Evolutionary conservation across 2,113 vertebrate genomes (phyloP).

Genomic region (Tylochromis polylepis): DNA sequence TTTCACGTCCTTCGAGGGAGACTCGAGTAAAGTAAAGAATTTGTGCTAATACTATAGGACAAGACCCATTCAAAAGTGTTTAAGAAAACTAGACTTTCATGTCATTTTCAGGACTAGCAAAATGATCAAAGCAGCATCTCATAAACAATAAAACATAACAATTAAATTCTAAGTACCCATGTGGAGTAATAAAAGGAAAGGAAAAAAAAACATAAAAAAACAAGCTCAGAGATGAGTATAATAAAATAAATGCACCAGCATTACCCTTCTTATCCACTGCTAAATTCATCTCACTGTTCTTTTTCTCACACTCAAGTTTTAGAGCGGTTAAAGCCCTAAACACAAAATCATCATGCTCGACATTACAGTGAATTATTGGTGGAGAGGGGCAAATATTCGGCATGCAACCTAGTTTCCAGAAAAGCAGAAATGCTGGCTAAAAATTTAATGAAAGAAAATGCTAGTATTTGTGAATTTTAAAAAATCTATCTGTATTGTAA

Average conservation of each 20-base stretch:
- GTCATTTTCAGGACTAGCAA: neutral
- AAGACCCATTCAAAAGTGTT: neutral
- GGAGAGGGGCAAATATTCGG: neutral
- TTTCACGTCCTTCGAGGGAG: neutral
- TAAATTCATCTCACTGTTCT: neutral
- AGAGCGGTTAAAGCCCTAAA: neutral
- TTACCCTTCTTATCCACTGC: neutral
- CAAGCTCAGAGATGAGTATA: neutral
- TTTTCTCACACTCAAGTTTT: neutral
- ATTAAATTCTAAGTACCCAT: neutral
- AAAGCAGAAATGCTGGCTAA: neutral
- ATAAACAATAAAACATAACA: neutral
- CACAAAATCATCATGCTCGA: neutral
- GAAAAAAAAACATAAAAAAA: neutral
- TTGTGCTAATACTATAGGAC: neutral
- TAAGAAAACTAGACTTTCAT: neutral
- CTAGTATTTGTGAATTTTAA: neutral
- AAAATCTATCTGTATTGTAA: neutral
- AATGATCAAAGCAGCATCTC: neutral
- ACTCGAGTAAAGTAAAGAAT: neutral
- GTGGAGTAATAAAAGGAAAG: neutral
- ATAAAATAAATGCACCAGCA: neutral
- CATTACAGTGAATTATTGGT: neutral
- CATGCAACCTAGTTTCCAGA: rapidly evolving
- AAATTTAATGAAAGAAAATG: neutral